Evolutionary conservation across 2,113 vertebrate genomes (phyloP), one percentile per base, ranked within the genome.

Genomic region (Anseranas semipalmata): DNA sequence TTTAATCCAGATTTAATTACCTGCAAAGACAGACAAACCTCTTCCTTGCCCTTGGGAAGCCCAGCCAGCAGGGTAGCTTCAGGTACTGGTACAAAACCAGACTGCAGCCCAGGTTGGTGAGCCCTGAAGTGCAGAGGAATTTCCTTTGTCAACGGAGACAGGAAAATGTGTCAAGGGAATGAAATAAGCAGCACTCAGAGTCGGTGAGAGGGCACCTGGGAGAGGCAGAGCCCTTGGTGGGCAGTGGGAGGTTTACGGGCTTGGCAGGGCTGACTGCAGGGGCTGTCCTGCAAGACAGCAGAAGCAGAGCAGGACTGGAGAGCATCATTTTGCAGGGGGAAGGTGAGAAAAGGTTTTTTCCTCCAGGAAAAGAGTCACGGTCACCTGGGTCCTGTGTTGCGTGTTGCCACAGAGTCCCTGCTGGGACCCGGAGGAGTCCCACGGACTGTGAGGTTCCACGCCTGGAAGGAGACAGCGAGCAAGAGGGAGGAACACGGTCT

Each of bases 1-100:
- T 93, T 87, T 87, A 94, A 95, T 94, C 81, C 3, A 6, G 46
- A 66, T 89, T 93, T 95, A 95, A 94, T 97, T 96, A 91, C 70
- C 85, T 94, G 53, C 96, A 79, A 95, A 92, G 90, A 81, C 81
- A 87, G 78, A 87, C 87, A 95, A 94, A 78, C 78, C 62, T 94
- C 48, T 82, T 85, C 50, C 43, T 68, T 89, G 52, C 85, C 90
- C 41, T 74, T 82, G 41, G 92, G 96, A 95, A 91, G 78, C 70
- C 33, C 78, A 79, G 4, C 60, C 85, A 67, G 77, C 81, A 82
- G 66, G 52, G 43, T 68, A 91, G 87, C 58, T 50, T 17, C 4
- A 32, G 78, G 78, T 85, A 30, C 8, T 82, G 87, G 85, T 92
- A 27, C 53, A 30, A 82, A 93, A 78, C 90, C 95, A 91, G 78